Conservation (phyloP, 2,113 vertebrate genomes). For the Carollia perspicillata region DNA sequence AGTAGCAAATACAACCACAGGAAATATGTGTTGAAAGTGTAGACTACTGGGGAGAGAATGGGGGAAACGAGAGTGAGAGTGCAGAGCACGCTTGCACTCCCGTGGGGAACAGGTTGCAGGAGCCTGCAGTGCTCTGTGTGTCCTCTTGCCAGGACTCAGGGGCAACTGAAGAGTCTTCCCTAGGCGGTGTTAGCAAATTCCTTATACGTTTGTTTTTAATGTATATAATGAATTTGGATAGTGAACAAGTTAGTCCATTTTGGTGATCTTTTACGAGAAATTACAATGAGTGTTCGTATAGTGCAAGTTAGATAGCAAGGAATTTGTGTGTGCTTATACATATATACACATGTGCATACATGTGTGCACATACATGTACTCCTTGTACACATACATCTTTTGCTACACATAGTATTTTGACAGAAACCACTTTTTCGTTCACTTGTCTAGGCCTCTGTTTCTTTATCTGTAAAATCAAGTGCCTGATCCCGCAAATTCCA, state of each 20-base stretch:
- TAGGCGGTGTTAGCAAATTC: neutral
- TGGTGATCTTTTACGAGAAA: neutral
- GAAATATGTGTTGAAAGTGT: neutral
- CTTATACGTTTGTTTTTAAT: neutral
- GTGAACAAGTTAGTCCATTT: neutral
- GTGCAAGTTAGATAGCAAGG: neutral
- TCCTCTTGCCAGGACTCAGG: neutral
- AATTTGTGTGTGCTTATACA: neutral
- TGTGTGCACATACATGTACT: neutral
- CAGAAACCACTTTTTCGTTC: neutral
- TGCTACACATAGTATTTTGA: neutral
- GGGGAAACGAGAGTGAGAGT: neutral
- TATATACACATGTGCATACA: neutral
- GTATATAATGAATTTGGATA: neutral
- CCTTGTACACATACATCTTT: neutral
- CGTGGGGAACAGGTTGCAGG: rapidly evolving
- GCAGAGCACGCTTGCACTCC: rapidly evolving
- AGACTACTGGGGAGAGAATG: neutral
- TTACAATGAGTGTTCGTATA: neutral
- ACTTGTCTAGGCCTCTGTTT: neutral
- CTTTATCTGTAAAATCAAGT: neutral
- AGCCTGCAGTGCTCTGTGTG: rapidly evolving
- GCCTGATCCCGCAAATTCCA: neutral
- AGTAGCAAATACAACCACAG: neutral
- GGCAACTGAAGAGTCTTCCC: neutral